Conservation (phyloP, 2,888 invertebrate genomes). For the Tholera decimalis region DNA sequence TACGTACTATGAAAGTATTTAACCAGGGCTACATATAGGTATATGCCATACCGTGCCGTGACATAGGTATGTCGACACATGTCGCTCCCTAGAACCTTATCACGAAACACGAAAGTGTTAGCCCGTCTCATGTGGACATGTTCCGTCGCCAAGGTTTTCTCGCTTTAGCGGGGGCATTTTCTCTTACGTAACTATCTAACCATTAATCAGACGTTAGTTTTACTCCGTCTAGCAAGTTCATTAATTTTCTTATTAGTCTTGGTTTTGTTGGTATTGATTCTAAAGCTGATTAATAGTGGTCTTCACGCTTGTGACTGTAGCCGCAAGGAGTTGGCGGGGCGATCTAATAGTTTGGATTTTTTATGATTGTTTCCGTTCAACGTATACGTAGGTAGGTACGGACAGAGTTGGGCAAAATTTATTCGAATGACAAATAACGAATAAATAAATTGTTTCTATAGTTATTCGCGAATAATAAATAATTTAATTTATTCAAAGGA, state of each 20-base stretch:
- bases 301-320: not conserved
- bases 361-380: too few species aligned
- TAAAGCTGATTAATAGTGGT: constrained; percentile 24
- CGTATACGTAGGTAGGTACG: too few species aligned
- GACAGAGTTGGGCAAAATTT: too few species aligned
- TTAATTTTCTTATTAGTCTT: constrained; percentile 45
- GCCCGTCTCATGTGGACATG: constrained; percentile 6
- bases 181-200: constrained; percentile 12
- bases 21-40: too few species aligned
- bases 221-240: constrained; percentile 29
- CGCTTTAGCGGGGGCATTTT: not conserved
- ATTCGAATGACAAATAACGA: too few species aligned
- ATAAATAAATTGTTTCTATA: too few species aligned
- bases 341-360: too few species aligned
- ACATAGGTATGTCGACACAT: constrained; percentile 1
- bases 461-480: too few species aligned
- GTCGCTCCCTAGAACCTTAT: not conserved
- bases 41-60: too few species aligned
- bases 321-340: too few species aligned
- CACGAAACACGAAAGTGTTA: constrained; percentile 12
- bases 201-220: constrained; percentile 44
- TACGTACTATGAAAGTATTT: too few species aligned
- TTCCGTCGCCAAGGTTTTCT: constrained; percentile 5
- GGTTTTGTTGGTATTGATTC: constrained; percentile 39
- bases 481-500: too few species aligned